Base-by-base conservation (phyloP, 2,797 vertebrate species). In the Neoniphon sammara region DNA sequence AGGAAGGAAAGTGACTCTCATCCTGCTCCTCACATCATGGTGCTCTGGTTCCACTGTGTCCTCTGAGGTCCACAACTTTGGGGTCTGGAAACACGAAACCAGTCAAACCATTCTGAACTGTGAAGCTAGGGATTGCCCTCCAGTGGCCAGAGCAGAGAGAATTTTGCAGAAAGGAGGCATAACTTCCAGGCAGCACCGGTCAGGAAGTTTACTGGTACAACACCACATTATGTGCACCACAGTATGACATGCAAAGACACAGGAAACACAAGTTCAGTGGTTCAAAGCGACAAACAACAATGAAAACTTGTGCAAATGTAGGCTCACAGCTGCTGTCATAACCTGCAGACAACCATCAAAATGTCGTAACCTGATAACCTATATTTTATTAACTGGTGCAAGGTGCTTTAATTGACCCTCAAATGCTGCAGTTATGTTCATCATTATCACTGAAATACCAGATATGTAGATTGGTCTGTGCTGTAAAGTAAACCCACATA, bases 101-200 rank as follows among this genome's bases (percentile, higher is more conserved):
- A 54, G 64, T 77, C 17, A 64, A 80, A 75, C 60, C 59, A 59
- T 27, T 67, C 42, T 63, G 59, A 81, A 74, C 80, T 75, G 7
- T 79, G 69, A 85, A 79, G 90, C 75, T 67, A 81, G 73, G 85
- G 89, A 89, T 90, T 92, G 91, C 91, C 93, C 93, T 91, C 91
- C 91, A 92, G 92, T 92, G 91, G 93, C 30, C 86, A 86, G n/a
- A 75, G 50, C 44, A 75, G 47, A 76, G 8, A 73, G 65, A 50
- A 7, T 18, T 69, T 46, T 65, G 60, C 30, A 78, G 42, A 62
- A 50, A 54, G 11, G 36, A 12, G 15, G 5, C 11, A 23, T 2
- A 23, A 77, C 67, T 20, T 17, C 44, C 15, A 2, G 18, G 55
- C 55, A 5, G 30, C 27, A 27, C 21, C 1, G 52, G 20, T 31